Percentiles rank a stretch among this genome's conserved stretches.
These are phyloP conservation scores for Tapera naevia DNA, from an alignment of 2,797 vertebrate species.

Conservation along the genomic window DNA sequence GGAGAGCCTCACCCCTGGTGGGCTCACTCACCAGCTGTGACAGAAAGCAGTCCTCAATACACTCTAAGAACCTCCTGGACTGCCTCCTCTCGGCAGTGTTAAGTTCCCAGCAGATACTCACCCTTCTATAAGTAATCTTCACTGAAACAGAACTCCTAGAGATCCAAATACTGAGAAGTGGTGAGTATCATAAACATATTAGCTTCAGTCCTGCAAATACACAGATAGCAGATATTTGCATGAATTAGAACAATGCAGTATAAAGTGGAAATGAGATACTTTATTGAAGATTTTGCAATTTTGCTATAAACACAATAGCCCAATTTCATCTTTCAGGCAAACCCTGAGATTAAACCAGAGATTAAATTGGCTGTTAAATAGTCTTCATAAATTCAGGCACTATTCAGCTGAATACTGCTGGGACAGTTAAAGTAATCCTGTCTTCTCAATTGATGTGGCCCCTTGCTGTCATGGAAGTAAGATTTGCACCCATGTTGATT, in stretches of 20 bases:
- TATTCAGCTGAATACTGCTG: neutral
- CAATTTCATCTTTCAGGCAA: neutral
- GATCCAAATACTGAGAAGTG: neutral
- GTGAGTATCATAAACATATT: neutral
- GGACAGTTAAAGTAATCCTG: neutral
- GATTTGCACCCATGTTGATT: neutral
- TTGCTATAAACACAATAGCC: neutral
- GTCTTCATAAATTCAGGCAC: neutral
- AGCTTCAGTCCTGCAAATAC: neutral
- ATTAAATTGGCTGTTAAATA: neutral
- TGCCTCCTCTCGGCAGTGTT: no score
- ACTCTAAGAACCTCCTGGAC: no score
- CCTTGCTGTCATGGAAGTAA: neutral
- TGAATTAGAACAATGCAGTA: neutral
- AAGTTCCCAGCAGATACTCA: no score
- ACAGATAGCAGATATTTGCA: neutral
- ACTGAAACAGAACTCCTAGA: neutral
- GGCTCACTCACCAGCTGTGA: no score
- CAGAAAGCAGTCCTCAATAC: no score
- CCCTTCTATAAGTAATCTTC: neutral
- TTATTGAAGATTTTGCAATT: neutral
- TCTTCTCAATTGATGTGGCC: neutral
- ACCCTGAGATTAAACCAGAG: neutral
- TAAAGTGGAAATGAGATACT: neutral
- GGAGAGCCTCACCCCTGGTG: no score